A percentile compares a stretch with the other conserved stretches of the same genome.
Conservation (phyloP, 2,888 invertebrate genomes). For the Nysson spinosus region DNA sequence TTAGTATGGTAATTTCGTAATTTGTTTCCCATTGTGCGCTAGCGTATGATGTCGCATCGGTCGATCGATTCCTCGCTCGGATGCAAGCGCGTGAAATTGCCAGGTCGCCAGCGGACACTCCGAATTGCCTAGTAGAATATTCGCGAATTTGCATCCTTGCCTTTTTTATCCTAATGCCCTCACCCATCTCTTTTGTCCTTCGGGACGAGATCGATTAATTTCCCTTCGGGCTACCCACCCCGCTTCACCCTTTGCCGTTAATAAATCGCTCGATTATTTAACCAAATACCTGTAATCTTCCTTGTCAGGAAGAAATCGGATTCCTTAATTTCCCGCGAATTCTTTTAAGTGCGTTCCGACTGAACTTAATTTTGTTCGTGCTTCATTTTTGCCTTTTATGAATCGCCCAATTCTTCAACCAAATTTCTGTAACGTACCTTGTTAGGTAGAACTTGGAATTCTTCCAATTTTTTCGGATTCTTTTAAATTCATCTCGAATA, state of each 20-base stretch:
- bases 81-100: constrained; percentile 63
- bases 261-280: constrained; percentile 9
- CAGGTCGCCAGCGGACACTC: constrained; percentile 39
- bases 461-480: not conserved
- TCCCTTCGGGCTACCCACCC: constrained; percentile 9
- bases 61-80: constrained; percentile 62
- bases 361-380: no score
- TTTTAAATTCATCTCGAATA: not conserved
- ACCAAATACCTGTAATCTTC: constrained; percentile 1
- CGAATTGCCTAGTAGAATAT: constrained; percentile 50
- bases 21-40: constrained; percentile 68
- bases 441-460: no score
- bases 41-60: constrained; percentile 61
- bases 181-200: constrained; percentile 7
- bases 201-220: constrained; percentile 36
- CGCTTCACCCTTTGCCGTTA: constrained; percentile 6
- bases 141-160: constrained; percentile 46
- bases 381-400: no score
- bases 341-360: not conserved
- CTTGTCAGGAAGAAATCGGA: not conserved
- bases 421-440: no score
- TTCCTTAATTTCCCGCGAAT: constrained; percentile 2
- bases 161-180: constrained; percentile 26
- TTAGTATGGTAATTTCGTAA: constrained; percentile 71
- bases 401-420: no score